Evolutionary conservation across 2,113 vertebrate genomes (phyloP).

Genomic region (Lepisosteus osseus): DNA sequence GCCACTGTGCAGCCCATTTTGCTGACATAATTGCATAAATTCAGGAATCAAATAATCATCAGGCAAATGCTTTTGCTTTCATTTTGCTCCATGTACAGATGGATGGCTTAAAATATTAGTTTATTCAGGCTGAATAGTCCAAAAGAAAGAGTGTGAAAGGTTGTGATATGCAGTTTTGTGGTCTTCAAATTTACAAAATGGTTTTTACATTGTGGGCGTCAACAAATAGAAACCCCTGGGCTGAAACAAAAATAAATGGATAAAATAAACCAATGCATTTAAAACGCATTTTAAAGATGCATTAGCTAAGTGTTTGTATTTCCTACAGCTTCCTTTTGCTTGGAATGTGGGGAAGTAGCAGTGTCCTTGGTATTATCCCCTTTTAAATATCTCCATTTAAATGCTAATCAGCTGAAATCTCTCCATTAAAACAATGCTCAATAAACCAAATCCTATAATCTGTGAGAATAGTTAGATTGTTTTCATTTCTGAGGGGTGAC

Average conservation of each 20-base stretch:
- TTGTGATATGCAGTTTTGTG: background rate
- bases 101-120: slow-evolving; percentile 83
- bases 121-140: slow-evolving; percentile 75
- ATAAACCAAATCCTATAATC: slow-evolving; percentile 31
- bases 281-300: slow-evolving; percentile 49
- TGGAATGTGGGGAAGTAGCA: slow-evolving; percentile 33
- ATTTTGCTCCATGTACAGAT: slow-evolving; percentile 84
- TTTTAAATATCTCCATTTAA: slow-evolving; percentile 59
- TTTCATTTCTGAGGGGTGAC: background rate
- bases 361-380: slow-evolving; percentile 52
- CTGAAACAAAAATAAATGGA: slow-evolving; percentile 4
- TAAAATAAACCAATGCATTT: background rate
- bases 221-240: no score
- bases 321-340: slow-evolving; percentile 50
- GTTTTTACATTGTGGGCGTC: no score
- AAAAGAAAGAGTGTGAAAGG: slow-evolving; percentile 48
- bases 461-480: slow-evolving; percentile 1
- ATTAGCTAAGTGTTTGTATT: slow-evolving; percentile 50
- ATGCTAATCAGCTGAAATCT: slow-evolving; percentile 61
- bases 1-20: slow-evolving; percentile 58
- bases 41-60: slow-evolving; percentile 84
- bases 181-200: no score
- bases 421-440: slow-evolving; percentile 25
- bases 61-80: slow-evolving; percentile 81
- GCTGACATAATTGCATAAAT: slow-evolving; percentile 88